Base-by-base conservation (phyloP, 2,888 invertebrate genomes). In the Drosophila peninsularis region DNA sequence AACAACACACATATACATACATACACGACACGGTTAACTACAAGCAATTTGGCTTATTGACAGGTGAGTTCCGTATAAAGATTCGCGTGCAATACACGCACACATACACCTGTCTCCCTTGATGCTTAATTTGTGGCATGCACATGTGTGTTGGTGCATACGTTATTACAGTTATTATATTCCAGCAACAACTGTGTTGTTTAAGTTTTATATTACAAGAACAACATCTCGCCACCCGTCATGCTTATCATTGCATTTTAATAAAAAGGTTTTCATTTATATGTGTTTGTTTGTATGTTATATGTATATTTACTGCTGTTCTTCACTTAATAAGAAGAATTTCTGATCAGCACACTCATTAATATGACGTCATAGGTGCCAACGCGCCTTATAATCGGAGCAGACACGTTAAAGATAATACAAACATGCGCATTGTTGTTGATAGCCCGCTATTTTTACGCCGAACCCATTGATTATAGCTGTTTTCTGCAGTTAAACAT, bases 291-390 rank as follows among this genome's bases (percentile, higher is more conserved):
- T 9, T 42, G 2, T 24, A 24, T n/a, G 21, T 37, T 24, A 19
- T 24, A 24, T 27, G 13, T 34, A 37, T 21, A 24, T 36, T 52
- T 32, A 45, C 27, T 17, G 45, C 19, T 45, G 21, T 57, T 64
- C 55, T 57, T 27, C 14, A 13, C 47, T 53, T 34, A 55, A 32
- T 19, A 53, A 45, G 37, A 66, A 69, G 45, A 67, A 54, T 37
- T 67, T 71, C 45, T 56, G 60, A 47, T 44, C 37, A 32, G 41
- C 47, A 45, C 41, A 71, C 44, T 71, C 67, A 70, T 75, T 47
- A 5, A 45, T 37, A 75, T 75, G 75, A 75, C 75, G 75, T 75
- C 77, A 75, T 72, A 49, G 27, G 17, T 50, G 32, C 50, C 19
- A 37, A 24, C 47, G 32, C 21, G 45, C 37, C 71, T 60, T 50